Evolutionary conservation across 2,888 invertebrate species (phyloP), one percentile per base, ranked within the genome.

Genomic region (Drosophila formosana): DNA sequence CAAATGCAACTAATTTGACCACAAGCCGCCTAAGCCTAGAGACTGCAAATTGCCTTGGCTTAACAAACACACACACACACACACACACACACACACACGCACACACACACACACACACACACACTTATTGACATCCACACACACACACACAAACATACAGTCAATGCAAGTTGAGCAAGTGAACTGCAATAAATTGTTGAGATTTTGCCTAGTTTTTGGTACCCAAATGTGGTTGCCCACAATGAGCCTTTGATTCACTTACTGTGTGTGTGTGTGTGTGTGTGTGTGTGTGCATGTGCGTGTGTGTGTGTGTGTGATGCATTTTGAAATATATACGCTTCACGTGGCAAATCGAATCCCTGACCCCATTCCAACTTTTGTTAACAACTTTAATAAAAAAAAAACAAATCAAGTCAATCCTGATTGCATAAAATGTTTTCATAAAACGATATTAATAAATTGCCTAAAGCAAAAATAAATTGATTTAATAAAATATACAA

Each of bases 141-240:
- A 9, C 37, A 55, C 30, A 39, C 23, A 43, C 39, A 34, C 8
- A n/a, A 5, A 8, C 9, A 52, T 3, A 25, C 37, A 49, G 34
- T 37, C 66, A 45, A 41, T 57, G 37, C 41, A 62, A 43, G 66
- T 53, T 41, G 26, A 60, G 60, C 68, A 63, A 75, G 28, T 68
- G 68, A 68, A 76, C 39, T 77, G 78, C 69, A 69, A 69, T 73
- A 73, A 69, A 76, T 78, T 78, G 78, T 73, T 62, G 57, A 62
- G 78, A 76, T 77, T 75, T 78, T 52, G 28, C n/a, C 26, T 34
- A 61, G 32, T 41, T 56, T 52, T 56, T 39, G 28, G 26, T 43
- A 11, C 47, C 47, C 57, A 50, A 55, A 45, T 47, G 39, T n/a
- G 52, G 50, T 64, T 61, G 43, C 9, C 68, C 43, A 56, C 63